Percentiles rank a stretch among this genome's conserved stretches.
Conservation (phyloP, 1,140 invertebrate species). For the Brachionus angularis region DNA sequence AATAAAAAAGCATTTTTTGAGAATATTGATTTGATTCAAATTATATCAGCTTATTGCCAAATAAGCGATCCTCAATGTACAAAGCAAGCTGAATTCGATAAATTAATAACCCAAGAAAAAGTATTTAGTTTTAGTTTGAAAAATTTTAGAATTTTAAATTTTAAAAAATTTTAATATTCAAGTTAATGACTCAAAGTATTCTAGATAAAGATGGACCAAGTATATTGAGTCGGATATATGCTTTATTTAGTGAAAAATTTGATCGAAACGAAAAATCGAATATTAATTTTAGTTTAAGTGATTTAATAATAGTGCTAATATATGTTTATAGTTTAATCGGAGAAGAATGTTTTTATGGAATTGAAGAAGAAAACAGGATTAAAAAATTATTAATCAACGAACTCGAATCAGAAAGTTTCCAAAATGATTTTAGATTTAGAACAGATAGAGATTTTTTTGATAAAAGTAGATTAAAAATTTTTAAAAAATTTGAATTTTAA, state of each 20-base stretch:
- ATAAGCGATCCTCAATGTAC: slow-evolving; percentile 15
- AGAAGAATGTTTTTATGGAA: slow-evolving; percentile 36
- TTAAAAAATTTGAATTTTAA: not conserved
- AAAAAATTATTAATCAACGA: slow-evolving; percentile 12
- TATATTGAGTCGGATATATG: slow-evolving; percentile 13
- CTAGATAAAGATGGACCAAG: slow-evolving; percentile 39
- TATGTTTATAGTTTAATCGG: slow-evolving; percentile 39
- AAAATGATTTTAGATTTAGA: slow-evolving; percentile 2
- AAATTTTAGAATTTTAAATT: too few species aligned
- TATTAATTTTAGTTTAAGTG: not conserved
- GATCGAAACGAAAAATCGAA: not conserved
- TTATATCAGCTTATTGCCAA: slow-evolving; percentile 14
- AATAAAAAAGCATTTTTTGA: slow-evolving; percentile 33
- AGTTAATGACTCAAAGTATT: not conserved
- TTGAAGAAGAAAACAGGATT: slow-evolving; percentile 35
- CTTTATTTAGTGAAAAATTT: slow-evolving; percentile 20
- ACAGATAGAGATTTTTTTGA: slow-evolving; percentile 20
- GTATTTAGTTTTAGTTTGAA: too few species aligned
- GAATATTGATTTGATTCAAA: slow-evolving; percentile 1
- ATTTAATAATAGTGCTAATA: slow-evolving; percentile 9
- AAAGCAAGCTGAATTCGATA: slow-evolving; percentile 28
- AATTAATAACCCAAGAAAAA: slow-evolving; percentile 5
- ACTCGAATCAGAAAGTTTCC: not conserved
- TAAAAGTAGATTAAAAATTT: slow-evolving; percentile 6
- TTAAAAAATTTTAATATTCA: too few species aligned